A percentile compares a stretch with the other conserved stretches of the same genome.
phyloP scores from a whole-genome alignment of 2,888 invertebrate genomes.

The Apamea sordens region DNA sequence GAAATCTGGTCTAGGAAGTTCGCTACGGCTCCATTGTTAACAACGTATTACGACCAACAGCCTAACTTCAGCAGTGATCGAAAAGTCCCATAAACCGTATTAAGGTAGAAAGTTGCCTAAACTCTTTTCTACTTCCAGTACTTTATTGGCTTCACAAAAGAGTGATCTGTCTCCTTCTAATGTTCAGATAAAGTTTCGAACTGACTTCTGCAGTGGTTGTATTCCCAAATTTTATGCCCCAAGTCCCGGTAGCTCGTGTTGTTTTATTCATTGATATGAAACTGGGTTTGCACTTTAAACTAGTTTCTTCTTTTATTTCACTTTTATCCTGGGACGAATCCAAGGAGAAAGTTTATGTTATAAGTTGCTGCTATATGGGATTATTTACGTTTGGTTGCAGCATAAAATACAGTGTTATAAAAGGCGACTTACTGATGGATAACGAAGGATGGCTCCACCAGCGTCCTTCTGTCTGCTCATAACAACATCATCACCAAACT shows the following conservation, averaged over 20 bases:
- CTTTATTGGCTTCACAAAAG: constrained; percentile 30
- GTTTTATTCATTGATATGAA: constrained; percentile 58
- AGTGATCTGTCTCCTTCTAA: constrained; percentile 30
- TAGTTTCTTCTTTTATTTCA: constrained; percentile 49
- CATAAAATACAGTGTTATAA: not conserved
- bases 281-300: constrained; percentile 41
- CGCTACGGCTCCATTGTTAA: constrained; percentile 17
- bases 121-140: constrained; percentile 22
- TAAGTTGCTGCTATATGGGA: not conserved
- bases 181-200: constrained; percentile 43
- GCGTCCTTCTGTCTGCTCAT: too few relatives aligned
- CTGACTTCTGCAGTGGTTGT: constrained; percentile 27
- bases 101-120: constrained; percentile 21
- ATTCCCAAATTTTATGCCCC: constrained; percentile 38
- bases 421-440: not conserved
- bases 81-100: constrained; percentile 38
- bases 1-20: constrained; percentile 12
- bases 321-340: constrained; percentile 32
- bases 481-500: not conserved
- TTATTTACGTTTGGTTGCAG: not conserved
- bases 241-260: constrained; percentile 38
- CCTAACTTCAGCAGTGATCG: constrained; percentile 25
- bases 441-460: not conserved
- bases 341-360: constrained; percentile 31
- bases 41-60: constrained; percentile 14